phyloP scores from a whole-genome alignment of 2,797 vertebrate genomes.

The Siniperca obscura region DNA sequence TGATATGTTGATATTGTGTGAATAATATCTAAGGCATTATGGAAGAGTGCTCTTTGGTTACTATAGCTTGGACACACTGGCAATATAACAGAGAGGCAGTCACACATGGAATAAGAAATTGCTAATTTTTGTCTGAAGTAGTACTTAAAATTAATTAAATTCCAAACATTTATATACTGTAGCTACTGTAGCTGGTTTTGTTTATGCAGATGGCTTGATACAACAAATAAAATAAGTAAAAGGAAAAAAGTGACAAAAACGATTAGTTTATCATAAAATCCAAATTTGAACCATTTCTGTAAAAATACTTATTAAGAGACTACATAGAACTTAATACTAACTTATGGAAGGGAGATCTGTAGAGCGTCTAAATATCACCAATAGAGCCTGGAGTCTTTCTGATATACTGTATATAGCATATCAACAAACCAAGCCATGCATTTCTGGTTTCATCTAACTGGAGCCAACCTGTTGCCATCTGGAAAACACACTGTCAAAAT shows the following conservation, averaged over 20 bases:
- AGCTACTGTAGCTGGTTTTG: background rate
- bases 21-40: slow-evolving; percentile 55
- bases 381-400: background rate
- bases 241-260: background rate
- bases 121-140: background rate
- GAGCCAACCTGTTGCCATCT: too few relatives aligned
- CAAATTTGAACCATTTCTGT: background rate
- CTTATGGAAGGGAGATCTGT: background rate
- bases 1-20: slow-evolving; percentile 50
- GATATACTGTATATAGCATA: background rate
- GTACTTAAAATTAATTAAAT: slow-evolving; percentile 4
- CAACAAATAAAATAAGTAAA: background rate
- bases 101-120: slow-evolving; percentile 24
- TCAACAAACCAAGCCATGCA: background rate
- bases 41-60: slow-evolving; percentile 25
- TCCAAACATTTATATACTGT: background rate
- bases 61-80: slow-evolving; percentile 11
- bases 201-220: background rate
- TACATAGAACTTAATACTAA: background rate
- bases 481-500: background rate
- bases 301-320: background rate
- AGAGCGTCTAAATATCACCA: background rate
- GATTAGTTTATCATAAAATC: background rate
- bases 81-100: slow-evolving; percentile 28
- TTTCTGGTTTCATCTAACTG: background rate